Evolutionary conservation across 2,797 vertebrate species (phyloP).

Genomic region (Balearica regulorum): DNA sequence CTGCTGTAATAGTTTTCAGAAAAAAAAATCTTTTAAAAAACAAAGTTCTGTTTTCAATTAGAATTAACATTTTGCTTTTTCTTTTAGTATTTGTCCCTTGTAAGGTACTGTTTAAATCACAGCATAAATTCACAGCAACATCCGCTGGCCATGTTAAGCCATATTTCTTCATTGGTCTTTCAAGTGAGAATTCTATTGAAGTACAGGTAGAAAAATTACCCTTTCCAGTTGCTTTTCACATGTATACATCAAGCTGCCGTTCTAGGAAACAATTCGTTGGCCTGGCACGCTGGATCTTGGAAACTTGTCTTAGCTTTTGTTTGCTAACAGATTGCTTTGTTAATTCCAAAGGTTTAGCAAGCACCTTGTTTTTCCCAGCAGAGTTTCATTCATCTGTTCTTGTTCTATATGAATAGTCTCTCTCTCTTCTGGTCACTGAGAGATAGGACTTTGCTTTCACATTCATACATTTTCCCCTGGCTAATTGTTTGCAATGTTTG

Average conservation of each 20-base stretch:
- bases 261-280: conserved; percentile 19
- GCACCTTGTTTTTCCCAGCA: neutral
- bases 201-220: conserved; percentile 40
- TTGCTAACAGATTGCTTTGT: conserved; percentile 5
- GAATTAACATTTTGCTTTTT: neutral
- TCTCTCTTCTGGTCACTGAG: neutral
- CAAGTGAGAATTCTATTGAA: conserved; percentile 20
- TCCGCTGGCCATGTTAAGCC: neutral
- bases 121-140: conserved; percentile 10
- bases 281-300: neutral
- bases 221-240: neutral
- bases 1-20: neutral
- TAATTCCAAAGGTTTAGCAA: neutral
- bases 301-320: conserved; percentile 55
- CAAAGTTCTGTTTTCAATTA: neutral
- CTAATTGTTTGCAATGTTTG: neutral
- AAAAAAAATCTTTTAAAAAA: neutral
- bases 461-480: neutral
- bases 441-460: neutral
- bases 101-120: neutral
- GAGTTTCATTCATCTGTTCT: neutral
- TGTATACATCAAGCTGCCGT: conserved; percentile 21
- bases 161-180: conserved; percentile 14
- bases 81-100: neutral
- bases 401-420: neutral